These are phyloP conservation scores for Magallana ariakensis DNA, from an alignment of 1,140 invertebrate species.

Conservation along the genomic window DNA sequence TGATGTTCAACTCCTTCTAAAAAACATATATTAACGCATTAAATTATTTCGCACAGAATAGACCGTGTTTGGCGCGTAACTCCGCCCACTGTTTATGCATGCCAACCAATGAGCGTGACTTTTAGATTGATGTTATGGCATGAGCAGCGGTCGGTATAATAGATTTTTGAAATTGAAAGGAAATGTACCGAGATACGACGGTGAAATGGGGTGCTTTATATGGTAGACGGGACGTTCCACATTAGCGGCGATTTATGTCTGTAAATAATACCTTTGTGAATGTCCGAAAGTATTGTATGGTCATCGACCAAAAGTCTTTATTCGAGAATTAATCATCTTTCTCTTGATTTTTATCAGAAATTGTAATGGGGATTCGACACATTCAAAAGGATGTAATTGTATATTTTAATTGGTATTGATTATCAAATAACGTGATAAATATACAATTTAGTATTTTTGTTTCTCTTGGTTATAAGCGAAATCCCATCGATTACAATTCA, in stretches of 20 bases:
- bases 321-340: conserved; percentile 31
- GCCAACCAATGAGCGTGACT: conserved; percentile 27
- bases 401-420: conserved; percentile 37
- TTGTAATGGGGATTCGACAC: conserved; percentile 26
- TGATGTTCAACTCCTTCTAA: background rate
- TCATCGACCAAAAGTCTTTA: background rate
- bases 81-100: conserved; percentile 27
- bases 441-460: conserved; percentile 27
- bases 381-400: conserved; percentile 14
- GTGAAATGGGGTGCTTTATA: conserved; percentile 26
- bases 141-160: conserved; percentile 28
- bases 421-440: conserved; percentile 35
- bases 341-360: conserved; percentile 12
- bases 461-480: background rate
- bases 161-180: conserved; percentile 31
- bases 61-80: background rate
- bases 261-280: conserved; percentile 32
- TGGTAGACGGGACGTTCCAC: background rate
- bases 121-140: conserved; percentile 23
- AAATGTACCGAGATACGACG: conserved; percentile 13
- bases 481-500: background rate
- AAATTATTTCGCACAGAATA: background rate
- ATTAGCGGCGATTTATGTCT: conserved; percentile 27
- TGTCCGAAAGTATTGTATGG: background rate
- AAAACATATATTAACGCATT: conserved; percentile 33